Evolutionary conservation across 2,797 vertebrate genomes (phyloP).

Genomic region (Limosa lapponica): DNA sequence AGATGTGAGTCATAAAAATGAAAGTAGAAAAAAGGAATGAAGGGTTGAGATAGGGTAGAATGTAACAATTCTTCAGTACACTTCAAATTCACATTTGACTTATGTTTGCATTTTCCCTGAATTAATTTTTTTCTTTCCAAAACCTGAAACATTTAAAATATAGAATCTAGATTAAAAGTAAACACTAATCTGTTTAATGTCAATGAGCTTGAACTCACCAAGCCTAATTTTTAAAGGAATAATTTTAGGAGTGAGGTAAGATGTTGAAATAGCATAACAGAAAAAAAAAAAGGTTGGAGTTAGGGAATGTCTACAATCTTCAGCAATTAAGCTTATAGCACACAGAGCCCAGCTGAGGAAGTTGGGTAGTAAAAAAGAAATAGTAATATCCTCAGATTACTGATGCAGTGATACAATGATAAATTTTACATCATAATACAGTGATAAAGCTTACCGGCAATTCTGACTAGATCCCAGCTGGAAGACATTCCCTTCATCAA

Average conservation of each 20-base stretch:
- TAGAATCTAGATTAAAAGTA: background rate
- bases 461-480: constrained; percentile 62
- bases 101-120: background rate
- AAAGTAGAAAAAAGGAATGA: background rate
- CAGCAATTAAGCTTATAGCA: background rate
- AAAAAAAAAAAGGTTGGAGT: background rate
- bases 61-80: background rate
- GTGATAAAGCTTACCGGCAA: constrained; percentile 38
- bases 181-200: background rate
- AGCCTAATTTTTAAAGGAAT: background rate
- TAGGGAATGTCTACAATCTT: background rate
- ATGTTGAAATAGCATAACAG: background rate
- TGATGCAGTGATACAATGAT: background rate
- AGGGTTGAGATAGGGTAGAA: background rate
- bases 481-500: constrained; percentile 61
- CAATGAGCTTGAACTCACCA: background rate
- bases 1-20: background rate
- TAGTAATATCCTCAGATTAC: constrained; percentile 13
- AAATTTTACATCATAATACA: constrained; percentile 46
- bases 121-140: background rate
- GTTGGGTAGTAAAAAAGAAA: background rate
- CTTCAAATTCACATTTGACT: background rate
- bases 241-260: background rate
- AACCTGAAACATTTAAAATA: background rate
- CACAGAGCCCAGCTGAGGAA: background rate